Evolutionary conservation across 2,888 invertebrate species (phyloP), one percentile per base, ranked within the genome.

Genomic region (Stratiomys singularior): DNA sequence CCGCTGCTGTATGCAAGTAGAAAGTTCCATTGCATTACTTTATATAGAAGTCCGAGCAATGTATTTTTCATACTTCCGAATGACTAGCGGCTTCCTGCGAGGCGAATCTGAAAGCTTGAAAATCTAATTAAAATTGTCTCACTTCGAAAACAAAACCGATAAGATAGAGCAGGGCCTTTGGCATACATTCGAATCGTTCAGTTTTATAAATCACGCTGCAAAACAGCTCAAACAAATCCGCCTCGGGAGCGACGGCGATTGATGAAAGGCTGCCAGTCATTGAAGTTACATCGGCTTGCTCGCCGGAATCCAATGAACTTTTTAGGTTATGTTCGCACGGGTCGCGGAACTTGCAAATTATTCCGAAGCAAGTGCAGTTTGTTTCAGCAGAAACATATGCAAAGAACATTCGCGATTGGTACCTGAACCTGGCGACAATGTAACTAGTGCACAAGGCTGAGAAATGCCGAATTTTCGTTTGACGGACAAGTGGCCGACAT

Each of bases 291-390:
- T 37, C 66, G n/a, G 66, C 23, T 25, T 15, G 21, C 23, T 18
- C 18, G 66, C n/a, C 37, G 37, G 37, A 37, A n/a, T n/a, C n/a
- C 47, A 46, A 47, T 71, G 71, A 47, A 52, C 52, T 71, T 71
- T 71, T 7, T 21, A 52, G 71, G 47, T 52, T 71, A 71, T 71
- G 52, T 47, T 71, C 52, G 25, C 5, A 25, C 27, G 47, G 52
- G 27, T 47, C 47, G 47, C 52, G 52, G 18, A 7, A 71, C 11
- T 47, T 47, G 46, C 69, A 69, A 15, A 25, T 25, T 21, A 11
- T 60, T 7, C 25, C 7, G 23, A 11, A 7, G 25, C 37, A 25
- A 60, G 60, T 60, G 60, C 23, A 11, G 46, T 23, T 44, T n/a
- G n/a, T n/a, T 69, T 21, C 47, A 21, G 44, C 5, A n/a, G 21